Conservation (phyloP, 1,140 invertebrate species). For the Apis cerana region DNA sequence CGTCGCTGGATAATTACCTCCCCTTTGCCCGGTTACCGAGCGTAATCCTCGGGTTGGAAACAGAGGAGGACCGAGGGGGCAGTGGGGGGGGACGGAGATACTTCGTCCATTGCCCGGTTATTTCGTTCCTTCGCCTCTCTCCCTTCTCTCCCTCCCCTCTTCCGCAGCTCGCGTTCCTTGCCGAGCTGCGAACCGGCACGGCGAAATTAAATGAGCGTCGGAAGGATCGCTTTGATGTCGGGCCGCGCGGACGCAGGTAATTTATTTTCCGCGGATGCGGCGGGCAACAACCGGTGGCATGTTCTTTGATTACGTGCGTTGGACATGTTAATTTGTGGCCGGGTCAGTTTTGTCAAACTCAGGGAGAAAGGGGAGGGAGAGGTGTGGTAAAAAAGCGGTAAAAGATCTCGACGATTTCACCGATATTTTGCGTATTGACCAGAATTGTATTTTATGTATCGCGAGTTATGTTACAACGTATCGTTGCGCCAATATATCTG, state of each 20-base stretch:
- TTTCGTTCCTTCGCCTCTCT: not conserved
- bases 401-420: too few relatives aligned
- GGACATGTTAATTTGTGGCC: slow-evolving; percentile 57
- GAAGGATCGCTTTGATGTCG: slow-evolving; percentile 55
- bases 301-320: slow-evolving; percentile 59
- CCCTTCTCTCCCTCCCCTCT: not conserved
- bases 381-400: too few relatives aligned
- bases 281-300: slow-evolving; percentile 35
- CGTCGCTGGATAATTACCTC: slow-evolving; percentile 58
- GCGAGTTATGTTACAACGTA: too few relatives aligned
- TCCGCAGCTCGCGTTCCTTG: not conserved
- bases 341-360: too few relatives aligned
- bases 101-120: slow-evolving; percentile 4
- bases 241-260: slow-evolving; percentile 44
- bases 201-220: slow-evolving; percentile 57
- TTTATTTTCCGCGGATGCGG: slow-evolving; percentile 50
- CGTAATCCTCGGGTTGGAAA: slow-evolving; percentile 42
- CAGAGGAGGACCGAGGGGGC: not conserved
- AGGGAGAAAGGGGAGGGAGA: too few relatives aligned
- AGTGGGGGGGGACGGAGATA: not conserved
- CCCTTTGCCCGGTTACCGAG: slow-evolving; percentile 34
- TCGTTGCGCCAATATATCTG: too few relatives aligned
- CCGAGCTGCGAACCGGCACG: slow-evolving; percentile 16
- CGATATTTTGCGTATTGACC: too few relatives aligned
- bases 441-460: too few relatives aligned